phyloP scores from a whole-genome alignment of 1,140 invertebrate genomes.

The Chionoecetes opilio region DNA sequence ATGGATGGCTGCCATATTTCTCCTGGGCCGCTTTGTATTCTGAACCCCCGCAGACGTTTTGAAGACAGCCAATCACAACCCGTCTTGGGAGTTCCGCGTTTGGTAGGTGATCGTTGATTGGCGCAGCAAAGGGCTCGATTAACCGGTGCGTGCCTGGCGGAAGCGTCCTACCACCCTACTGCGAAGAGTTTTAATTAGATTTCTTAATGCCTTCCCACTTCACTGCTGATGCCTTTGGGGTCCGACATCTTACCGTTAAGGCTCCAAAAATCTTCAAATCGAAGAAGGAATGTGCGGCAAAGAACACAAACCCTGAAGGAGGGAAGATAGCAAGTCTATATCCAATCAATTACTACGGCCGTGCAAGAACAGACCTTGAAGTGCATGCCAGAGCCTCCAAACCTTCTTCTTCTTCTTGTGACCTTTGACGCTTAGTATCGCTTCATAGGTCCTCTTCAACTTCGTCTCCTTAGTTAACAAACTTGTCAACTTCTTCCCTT shows the following conservation, averaged over 20 bases:
- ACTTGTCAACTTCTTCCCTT: no score
- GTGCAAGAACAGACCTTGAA: conserved; percentile 18
- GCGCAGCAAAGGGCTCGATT: neutral
- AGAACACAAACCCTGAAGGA: conserved; percentile 31
- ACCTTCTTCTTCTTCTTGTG: no score
- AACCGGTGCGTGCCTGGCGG: neutral
- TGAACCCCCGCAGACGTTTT: conserved; percentile 38
- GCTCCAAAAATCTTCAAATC: no score
- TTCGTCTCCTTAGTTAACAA: no score
- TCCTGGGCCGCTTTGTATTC: conserved; percentile 68
- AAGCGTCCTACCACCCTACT: neutral
- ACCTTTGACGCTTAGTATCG: no score
- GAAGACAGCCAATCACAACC: conserved; percentile 43
- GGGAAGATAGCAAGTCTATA: conserved; percentile 52
- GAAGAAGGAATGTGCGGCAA: neutral
- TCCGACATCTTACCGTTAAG: neutral
- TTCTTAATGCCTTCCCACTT: conserved; percentile 8
- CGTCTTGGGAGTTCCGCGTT: neutral
- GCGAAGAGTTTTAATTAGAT: conserved; percentile 36
- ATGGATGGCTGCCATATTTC: conserved; percentile 70
- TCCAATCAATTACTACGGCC: conserved; percentile 66
- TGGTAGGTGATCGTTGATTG: conserved; percentile 49
- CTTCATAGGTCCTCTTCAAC: no score
- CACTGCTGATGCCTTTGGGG: neutral
- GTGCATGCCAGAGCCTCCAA: neutral